phyloP scores from a whole-genome alignment of 2,888 invertebrate genomes.

The Charanyca ferruginea region DNA sequence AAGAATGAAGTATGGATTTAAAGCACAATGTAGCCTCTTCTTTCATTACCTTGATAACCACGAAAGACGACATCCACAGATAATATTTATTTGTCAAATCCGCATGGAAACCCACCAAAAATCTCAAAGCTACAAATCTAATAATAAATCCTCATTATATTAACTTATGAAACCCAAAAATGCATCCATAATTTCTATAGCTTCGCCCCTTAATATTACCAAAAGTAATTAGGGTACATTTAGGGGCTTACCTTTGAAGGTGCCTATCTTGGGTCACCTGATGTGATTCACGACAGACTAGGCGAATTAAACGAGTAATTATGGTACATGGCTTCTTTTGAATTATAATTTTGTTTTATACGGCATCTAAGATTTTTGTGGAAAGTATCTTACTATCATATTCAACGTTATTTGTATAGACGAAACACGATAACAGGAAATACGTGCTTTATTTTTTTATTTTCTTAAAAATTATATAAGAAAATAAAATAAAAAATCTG shows the following conservation, averaged over 20 bases:
- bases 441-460: no score
- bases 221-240: constrained; percentile 71
- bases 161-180: constrained; percentile 32
- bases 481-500: no score
- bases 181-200: constrained; percentile 45
- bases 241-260: constrained; percentile 67
- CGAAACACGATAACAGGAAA: no score
- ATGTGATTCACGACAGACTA: constrained; percentile 69
- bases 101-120: neutral
- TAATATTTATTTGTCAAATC: neutral
- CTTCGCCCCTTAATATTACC: constrained; percentile 45
- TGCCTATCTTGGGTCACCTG: constrained; percentile 68
- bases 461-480: no score
- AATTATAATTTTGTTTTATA: neutral
- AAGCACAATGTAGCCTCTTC: no score
- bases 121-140: constrained; percentile 15
- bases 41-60: neutral
- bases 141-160: constrained; percentile 34
- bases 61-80: neutral
- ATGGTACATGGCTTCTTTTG: constrained; percentile 45
- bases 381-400: no score
- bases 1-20: no score
- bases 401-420: no score
- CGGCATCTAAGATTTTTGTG: neutral
- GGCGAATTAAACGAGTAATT: constrained; percentile 70